These are phyloP conservation scores for Lepidocyrtinus sp. DNA, from an alignment of 2,888 invertebrate genomes.

Conservation along the genomic window DNA sequence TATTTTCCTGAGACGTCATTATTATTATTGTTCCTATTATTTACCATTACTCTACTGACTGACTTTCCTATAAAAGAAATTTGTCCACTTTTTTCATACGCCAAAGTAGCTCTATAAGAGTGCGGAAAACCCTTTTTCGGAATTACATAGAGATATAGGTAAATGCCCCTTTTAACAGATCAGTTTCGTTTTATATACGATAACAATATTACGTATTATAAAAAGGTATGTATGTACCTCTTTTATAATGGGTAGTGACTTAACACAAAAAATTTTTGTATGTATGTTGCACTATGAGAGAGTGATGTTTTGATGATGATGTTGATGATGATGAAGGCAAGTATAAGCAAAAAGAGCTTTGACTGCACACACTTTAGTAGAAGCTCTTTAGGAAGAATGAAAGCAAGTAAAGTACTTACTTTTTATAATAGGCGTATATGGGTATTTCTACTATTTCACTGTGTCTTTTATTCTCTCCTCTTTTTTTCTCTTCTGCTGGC, in stretches of 20 bases:
- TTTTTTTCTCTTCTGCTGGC: neutral
- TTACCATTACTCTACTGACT: constrained; percentile 52
- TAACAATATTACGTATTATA: neutral
- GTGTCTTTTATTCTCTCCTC: constrained; percentile 40
- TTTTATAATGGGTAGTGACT: constrained; percentile 15
- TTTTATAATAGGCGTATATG: constrained; percentile 54
- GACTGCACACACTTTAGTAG: constrained; percentile 6
- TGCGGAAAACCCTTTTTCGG: constrained; percentile 35
- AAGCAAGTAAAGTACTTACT: constrained; percentile 58
- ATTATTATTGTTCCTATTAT: constrained; percentile 53
- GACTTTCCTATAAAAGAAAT: constrained; percentile 22
- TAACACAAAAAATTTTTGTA: constrained; percentile 27
- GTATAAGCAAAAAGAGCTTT: constrained; percentile 28
- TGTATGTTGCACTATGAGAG: constrained; percentile 48
- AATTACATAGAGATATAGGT: constrained; percentile 18
- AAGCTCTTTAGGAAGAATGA: constrained; percentile 15
- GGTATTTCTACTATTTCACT: constrained; percentile 46
- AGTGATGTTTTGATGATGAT: constrained; percentile 47
- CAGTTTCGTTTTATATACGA: neutral
- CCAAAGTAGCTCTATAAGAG: constrained; percentile 31
- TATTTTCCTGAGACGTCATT: constrained; percentile 43
- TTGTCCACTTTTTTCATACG: constrained; percentile 40
- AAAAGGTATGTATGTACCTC: neutral
- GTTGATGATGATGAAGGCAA: constrained; percentile 38
- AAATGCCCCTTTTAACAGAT: constrained; percentile 10